Base-by-base conservation (phyloP, 2,113 vertebrate genomes). In the Mesitornis unicolor region DNA sequence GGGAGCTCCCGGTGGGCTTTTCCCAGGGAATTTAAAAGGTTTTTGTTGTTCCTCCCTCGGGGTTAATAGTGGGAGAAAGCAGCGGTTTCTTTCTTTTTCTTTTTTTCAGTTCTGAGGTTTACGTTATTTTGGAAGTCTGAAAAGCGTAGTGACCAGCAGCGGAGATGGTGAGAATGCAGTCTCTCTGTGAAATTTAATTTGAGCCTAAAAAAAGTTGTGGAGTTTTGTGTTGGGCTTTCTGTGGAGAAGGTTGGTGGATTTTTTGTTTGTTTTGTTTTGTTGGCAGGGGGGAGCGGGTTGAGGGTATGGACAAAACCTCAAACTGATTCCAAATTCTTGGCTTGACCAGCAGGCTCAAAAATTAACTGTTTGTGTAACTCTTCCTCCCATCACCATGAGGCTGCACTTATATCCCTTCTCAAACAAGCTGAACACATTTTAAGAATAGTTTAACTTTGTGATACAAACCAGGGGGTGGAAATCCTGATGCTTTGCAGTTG, bases 341-440 rank as follows among this genome's bases (percentile, higher is more conserved):
- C 64, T 59, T 87, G 79, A 64, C 16, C 53, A 47, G 16, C 29
- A 35, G 8, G 5, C 54, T 84, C 56, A 35, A 17, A 89, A 74
- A 47, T n/a, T 28, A 65, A 16, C 18, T 74, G 7, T 67, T 63
- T 0, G 0, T 7, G 10, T 28, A 47, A n/a, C 22, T 60, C 81
- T 51, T 33, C 22, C 12, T 48, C 57, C 14, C 13, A 7, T 60
- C 16, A 3, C 35, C 0, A 0, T 24, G n/a, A 48, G 40, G 9
- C 19, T 89, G 11, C 6, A 1, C 9, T 50, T 43, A 3, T 9
- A 7, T 33, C 11, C 36, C 17, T 45, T 53, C 20, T 19, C 14
- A 16, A 38, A 7, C 26, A 13, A 51, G 6, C 9, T 40, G 61
- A 42, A 35, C 48, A 2, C 2, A 5, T 47, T 69, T 82, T 40